Conservation (phyloP, 2,113 vertebrate species). For the Rostratula benghalensis region DNA sequence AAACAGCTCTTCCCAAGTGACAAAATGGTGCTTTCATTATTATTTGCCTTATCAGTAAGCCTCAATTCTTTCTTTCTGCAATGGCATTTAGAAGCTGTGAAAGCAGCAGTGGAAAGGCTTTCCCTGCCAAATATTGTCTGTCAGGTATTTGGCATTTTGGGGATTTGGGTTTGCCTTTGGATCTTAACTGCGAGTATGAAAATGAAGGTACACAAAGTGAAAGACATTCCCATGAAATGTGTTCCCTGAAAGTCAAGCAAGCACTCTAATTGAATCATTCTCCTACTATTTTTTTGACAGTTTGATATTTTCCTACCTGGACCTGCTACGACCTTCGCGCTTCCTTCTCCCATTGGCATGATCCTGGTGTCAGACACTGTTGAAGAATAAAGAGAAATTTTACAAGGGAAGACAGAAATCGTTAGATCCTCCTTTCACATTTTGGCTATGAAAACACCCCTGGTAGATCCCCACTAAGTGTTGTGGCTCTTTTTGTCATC, state of each 20-base stretch:
- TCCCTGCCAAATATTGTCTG: neutral
- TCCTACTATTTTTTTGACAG: neutral
- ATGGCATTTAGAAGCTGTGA: neutral
- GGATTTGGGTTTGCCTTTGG: neutral
- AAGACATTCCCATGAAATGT: neutral
- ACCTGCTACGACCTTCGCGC: slow-evolving; percentile 70
- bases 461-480: neutral
- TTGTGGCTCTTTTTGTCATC: neutral
- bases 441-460: neutral
- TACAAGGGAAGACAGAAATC: neutral
- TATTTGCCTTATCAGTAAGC: neutral
- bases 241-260: neutral
- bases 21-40: neutral
- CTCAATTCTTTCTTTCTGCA: neutral
- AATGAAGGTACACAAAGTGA: neutral
- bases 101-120: neutral
- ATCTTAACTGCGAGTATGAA: neutral
- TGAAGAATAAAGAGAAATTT: slow-evolving; percentile 33
- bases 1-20: neutral
- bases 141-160: neutral
- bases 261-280: neutral
- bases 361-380: slow-evolving; percentile 77
- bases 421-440: neutral
- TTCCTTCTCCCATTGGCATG: slow-evolving; percentile 70
- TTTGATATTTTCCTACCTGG: slow-evolving; percentile 60